Evolutionary conservation across 2,888 invertebrate genomes (phyloP).

Genomic region (Lasius fuliginosus): DNA sequence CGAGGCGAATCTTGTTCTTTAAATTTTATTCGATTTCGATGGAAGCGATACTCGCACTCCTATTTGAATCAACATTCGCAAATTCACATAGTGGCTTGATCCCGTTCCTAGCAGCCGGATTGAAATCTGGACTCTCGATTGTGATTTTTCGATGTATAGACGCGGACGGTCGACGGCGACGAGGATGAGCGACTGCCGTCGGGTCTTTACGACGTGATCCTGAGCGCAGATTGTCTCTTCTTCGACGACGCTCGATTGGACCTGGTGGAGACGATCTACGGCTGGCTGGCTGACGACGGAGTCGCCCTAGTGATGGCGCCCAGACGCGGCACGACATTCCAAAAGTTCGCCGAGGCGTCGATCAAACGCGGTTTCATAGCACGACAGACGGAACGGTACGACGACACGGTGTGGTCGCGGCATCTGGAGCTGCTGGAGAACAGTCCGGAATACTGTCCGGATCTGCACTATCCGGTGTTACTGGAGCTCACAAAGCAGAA

Average conservation of each 20-base stretch:
- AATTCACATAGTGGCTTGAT: neutral
- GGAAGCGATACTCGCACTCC: too few relatives aligned
- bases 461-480: constrained; percentile 91
- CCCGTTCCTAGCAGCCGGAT: neutral
- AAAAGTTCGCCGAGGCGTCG: constrained; percentile 90
- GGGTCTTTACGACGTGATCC: constrained; percentile 90
- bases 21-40: neutral
- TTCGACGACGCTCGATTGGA: constrained; percentile 91
- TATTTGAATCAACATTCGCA: neutral
- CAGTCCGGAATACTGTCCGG: constrained; percentile 89
- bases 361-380: constrained; percentile 88
- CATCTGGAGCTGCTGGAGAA: constrained; percentile 88
- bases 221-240: constrained; percentile 94
- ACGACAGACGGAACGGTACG: constrained; percentile 88
- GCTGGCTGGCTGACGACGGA: constrained; percentile 89
- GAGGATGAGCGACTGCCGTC: constrained; percentile 48
- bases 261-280: constrained; percentile 90
- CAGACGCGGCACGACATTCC: constrained; percentile 90
- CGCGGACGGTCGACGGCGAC: constrained; percentile 57
- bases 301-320: constrained; percentile 93
- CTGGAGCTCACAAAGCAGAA: constrained; percentile 88
- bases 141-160: constrained; percentile 60
- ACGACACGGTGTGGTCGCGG: constrained; percentile 90
- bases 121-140: constrained; percentile 28
- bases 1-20: neutral